Conservation (phyloP, 2,113 vertebrate species). For the Origma solitaria region DNA sequence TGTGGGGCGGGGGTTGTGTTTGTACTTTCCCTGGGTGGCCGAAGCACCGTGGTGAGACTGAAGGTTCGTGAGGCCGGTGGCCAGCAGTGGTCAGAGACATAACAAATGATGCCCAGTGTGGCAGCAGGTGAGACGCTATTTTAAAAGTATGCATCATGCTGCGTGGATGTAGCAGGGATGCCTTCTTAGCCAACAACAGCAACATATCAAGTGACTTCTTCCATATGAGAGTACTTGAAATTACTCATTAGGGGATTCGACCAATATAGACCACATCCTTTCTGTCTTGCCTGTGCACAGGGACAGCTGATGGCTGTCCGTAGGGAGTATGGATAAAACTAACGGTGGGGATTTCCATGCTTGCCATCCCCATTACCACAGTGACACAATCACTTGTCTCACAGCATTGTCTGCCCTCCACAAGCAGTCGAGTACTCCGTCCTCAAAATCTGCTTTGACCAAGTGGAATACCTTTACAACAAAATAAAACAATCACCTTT, state of each 20-base stretch:
- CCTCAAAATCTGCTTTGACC: not conserved
- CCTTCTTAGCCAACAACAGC: not conserved
- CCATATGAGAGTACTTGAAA: not conserved
- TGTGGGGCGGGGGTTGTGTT: rapidly evolving
- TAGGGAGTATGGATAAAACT: not conserved
- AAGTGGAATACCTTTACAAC: not conserved
- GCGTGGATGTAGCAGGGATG: not conserved
- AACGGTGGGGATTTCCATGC: not conserved
- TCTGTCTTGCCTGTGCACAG: not conserved
- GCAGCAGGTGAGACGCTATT: slow-evolving; percentile 11
- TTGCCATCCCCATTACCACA: not conserved
- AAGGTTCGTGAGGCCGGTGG: not conserved
- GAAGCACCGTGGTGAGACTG: rapidly evolving
- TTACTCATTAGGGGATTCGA: not conserved
- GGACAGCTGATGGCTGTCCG: not conserved
- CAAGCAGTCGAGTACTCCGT: rapidly evolving
- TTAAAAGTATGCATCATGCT: not conserved
- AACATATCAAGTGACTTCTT: not conserved
- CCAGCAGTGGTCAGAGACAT: not conserved
- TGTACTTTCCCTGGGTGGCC: rapidly evolving
- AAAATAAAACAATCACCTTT: not conserved
- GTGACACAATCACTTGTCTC: too few species aligned
- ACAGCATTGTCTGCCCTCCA: not conserved
- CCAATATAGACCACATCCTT: not conserved
- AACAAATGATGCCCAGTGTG: not conserved